Base-by-base conservation (phyloP, 2,113 vertebrate species). In the Axis porcinus region DNA sequence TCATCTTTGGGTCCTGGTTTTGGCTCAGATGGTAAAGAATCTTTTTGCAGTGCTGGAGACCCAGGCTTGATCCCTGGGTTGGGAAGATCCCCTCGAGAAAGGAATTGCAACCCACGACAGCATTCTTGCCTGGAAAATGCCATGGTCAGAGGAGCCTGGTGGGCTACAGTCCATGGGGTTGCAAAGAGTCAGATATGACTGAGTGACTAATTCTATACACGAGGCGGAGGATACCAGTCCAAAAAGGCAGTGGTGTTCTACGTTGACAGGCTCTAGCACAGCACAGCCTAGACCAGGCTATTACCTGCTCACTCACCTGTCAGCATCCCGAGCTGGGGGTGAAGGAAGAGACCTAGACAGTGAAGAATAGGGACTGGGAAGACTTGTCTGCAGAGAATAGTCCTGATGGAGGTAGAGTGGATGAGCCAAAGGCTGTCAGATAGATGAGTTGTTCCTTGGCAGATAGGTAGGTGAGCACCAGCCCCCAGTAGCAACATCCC, bases 341-440 rank as follows among this genome's bases (percentile, higher is more conserved):
- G 21, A 91, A 27, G 50, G 45, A 84, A 74, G 82, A 84, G 14
- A 33, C 28, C 28, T 17, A 25, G 17, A 23, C 13, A 7, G 3
- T 14, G 54, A 21, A 81, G 30, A n/a, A 8, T 7, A 86, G 43
- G 28, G 11, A 6, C 62, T 43, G 27, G 14, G 27, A 13, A 84
- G 50, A 3, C 25, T 14, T 3, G 2, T 7, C 3, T 50, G 0
- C 6, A 17, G 45, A 88, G 67, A 12, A 1, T 64, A 55, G 12
- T n/a, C 45, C 36, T 54, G 25, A 84, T 13, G 36, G 19, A 7
- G 5, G 19, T 13, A 28, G 45, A 30, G 4, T 4, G 25, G 36
- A 74, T 74, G 67, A 55, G 36, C 50, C 85, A 70, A 76, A 83
- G n/a, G 60, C 30, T 40, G 5, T 14, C 43, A 55, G 21, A 58